Base-by-base conservation (phyloP, 2,888 invertebrate species). In the Dendrolimus pini region DNA sequence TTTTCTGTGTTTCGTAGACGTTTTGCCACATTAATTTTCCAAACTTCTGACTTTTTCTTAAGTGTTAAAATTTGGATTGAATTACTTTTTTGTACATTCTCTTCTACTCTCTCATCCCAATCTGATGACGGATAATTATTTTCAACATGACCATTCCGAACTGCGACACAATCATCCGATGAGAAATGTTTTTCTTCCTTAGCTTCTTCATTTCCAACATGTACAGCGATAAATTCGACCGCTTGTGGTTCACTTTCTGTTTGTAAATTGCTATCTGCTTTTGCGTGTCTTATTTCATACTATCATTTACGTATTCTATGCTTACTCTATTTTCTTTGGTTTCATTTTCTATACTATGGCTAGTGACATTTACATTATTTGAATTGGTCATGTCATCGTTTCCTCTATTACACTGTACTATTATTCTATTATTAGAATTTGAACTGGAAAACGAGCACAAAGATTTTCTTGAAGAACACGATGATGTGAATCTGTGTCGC, bases 111-210 rank as follows among this genome's bases (percentile, higher is more conserved):
- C 55, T 55, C 55, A 59, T 59, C 57, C 18, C 52, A 59, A 57
- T 57, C 55, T 56, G 57, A 59, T 10, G 54, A 54, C 41, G 54
- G 56, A 41, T 52, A 9, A 55, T 59, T 53, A 57, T 59, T 58
- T 58, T 58, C 59, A 56, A 59, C 55, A 41, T 57, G 55, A 60
- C 57, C 57, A 57, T 60, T 41, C 57, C 57, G 59, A 57, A 57
- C 59, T 53, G 54, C 59, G 54, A 59, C 54, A 56, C 55, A 57
- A 57, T 55, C 60, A 60, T 57, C 57, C 55, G 60, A 57, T 57
- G 57, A 60, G 57, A 60, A 57, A 60, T 60, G 57, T 55, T 41
- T 60, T 57, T 60, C 60, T 60, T 59, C 54, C n/a, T n/a, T n/a
- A n/a, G n/a, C n/a, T n/a, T n/a, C n/a, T n/a, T n/a, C n/a, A n/a